Evolutionary conservation across 2,113 vertebrate genomes (phyloP).

Genomic region (Chamaea fasciata): DNA sequence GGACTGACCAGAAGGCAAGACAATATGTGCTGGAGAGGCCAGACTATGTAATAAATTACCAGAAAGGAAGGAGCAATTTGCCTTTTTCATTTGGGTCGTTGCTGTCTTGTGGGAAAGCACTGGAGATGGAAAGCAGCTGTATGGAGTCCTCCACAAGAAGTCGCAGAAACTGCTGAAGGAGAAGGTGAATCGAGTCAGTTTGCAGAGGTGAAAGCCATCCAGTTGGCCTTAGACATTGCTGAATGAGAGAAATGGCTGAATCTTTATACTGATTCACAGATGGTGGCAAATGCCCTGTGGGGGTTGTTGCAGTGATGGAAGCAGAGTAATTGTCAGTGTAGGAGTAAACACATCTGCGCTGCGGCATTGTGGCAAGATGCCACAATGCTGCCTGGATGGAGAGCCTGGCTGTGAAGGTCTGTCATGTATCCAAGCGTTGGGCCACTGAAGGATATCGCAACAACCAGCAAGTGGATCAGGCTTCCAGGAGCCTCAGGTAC

Average conservation of each 20-base stretch:
- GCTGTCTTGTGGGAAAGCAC: neutral
- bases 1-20: neutral
- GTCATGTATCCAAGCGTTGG: accelerated
- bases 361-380: neutral
- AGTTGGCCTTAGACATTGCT: neutral
- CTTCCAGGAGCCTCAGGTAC: neutral
- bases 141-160: neutral
- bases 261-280: neutral
- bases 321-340: neutral
- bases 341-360: neutral
- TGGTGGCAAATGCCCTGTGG: neutral
- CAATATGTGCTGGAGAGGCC: neutral
- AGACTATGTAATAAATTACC: neutral
- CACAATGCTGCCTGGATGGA: neutral
- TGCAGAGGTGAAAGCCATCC: neutral
- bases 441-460: neutral
- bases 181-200: neutral
- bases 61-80: neutral
- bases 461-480: neutral
- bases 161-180: neutral
- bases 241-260: neutral
- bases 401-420: neutral
- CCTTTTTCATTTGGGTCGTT: neutral
- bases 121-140: neutral
- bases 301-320: neutral